Conservation (phyloP, 1,140 invertebrate species). For the Pseudomyrmex gracilis region DNA sequence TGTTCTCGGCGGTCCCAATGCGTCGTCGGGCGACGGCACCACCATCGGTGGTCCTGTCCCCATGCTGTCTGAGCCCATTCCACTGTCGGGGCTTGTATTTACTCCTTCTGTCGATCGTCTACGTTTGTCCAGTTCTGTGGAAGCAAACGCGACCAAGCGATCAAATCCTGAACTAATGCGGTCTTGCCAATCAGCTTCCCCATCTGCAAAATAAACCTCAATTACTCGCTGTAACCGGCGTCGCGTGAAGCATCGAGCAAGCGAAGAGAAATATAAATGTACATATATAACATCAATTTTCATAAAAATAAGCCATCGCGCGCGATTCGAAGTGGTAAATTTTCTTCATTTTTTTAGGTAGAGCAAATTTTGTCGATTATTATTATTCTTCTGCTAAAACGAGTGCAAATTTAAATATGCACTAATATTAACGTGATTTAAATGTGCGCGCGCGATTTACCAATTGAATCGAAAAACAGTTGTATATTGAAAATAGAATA, state of each 20-base stretch:
- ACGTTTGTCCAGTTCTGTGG: constrained; percentile 93
- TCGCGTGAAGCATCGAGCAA: constrained; percentile 18
- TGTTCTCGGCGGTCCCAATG: constrained; percentile 88
- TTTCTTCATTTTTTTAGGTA: constrained; percentile 9
- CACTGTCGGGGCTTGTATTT: constrained; percentile 92
- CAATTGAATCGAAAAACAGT: background rate
- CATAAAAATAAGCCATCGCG: constrained; percentile 84
- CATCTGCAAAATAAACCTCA: constrained; percentile 81
- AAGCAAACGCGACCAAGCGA: constrained; percentile 93
- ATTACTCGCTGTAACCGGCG: constrained; percentile 1
- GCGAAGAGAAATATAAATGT: constrained; percentile 24
- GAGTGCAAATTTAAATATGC: background rate
- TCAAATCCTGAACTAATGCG: constrained; percentile 95
- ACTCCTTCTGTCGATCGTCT: constrained; percentile 91
- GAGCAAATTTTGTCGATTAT: background rate
- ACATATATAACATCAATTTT: constrained; percentile 70
- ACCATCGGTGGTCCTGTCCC: constrained; percentile 86
- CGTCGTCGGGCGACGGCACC: constrained; percentile 86
- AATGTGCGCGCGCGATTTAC: background rate
- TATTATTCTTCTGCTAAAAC: background rate
- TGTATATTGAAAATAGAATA: background rate
- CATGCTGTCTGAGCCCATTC: constrained; percentile 89
- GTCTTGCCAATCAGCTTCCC: constrained; percentile 92
- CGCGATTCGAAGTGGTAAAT: constrained; percentile 18
- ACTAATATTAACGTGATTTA: background rate